Evolutionary conservation across 1,140 invertebrate genomes (phyloP).

Genomic region (Coenobita brevimanus): DNA sequence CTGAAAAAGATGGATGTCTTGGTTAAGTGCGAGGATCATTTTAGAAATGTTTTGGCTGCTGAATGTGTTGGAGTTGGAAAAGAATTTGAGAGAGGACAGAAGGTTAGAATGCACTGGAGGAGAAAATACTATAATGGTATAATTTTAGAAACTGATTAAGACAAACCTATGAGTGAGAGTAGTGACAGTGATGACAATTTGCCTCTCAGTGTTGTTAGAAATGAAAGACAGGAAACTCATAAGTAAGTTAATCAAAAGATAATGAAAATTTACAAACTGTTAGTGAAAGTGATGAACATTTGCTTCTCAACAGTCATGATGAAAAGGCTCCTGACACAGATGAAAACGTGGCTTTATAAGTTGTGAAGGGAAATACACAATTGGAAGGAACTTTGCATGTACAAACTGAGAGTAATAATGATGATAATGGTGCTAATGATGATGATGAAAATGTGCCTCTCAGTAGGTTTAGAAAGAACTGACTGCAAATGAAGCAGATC

Average conservation of each 20-base stretch:
- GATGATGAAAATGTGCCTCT: background rate
- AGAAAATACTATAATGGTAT: background rate
- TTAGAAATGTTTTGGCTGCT: background rate
- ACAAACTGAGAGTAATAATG: too few species aligned
- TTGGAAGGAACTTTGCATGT: too few species aligned
- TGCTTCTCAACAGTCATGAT: too few species aligned
- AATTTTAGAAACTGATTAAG: background rate
- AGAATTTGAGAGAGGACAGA: background rate
- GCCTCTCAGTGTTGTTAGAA: background rate
- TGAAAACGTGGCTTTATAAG: too few species aligned
- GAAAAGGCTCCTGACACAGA: too few species aligned
- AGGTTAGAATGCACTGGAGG: background rate
- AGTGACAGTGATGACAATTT: background rate
- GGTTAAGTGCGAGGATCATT: background rate
- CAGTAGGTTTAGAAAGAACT: background rate
- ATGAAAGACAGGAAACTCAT: background rate
- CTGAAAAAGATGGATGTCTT: background rate
- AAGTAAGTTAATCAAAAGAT: too few species aligned
- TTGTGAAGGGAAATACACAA: too few species aligned
- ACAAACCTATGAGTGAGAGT: too few species aligned
- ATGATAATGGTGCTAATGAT: too few species aligned
- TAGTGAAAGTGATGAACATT: too few species aligned
- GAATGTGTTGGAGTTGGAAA: background rate
- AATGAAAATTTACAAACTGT: too few species aligned
- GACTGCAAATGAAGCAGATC: background rate